phyloP scores from a whole-genome alignment of 2,113 vertebrate genomes.

The Neofelis nebulosa region DNA sequence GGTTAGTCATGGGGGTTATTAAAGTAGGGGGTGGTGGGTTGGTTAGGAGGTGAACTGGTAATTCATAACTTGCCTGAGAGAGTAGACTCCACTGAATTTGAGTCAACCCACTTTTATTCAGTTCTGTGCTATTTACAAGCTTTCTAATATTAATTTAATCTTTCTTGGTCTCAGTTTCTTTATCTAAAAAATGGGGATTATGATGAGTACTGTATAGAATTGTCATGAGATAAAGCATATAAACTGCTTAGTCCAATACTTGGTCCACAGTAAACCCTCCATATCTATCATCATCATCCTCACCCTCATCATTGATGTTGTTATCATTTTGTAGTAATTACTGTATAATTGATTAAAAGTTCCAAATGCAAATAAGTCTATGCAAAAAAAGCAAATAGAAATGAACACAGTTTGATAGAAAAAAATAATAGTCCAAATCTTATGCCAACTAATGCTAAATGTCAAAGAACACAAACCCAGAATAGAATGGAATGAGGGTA shows the following conservation, averaged over 20 bases:
- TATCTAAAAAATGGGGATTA: background rate
- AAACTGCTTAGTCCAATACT: background rate
- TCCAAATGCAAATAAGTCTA: background rate
- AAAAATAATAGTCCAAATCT: background rate
- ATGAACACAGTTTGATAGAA: background rate
- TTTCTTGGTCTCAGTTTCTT: background rate
- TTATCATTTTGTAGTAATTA: background rate
- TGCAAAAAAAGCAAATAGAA: background rate
- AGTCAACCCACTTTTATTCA: background rate
- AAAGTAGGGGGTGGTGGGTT: accelerated
- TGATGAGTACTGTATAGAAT: background rate
- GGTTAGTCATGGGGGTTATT: background rate
- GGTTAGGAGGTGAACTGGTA: background rate
- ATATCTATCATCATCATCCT: background rate
- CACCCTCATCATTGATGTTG: background rate
- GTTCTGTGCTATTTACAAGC: background rate
- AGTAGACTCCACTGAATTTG: background rate
- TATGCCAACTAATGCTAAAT: background rate
- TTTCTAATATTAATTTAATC: background rate
- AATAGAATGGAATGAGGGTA: background rate
- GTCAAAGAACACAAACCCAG: background rate
- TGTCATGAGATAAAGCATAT: background rate
- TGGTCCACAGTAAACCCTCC: background rate
- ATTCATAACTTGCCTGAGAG: background rate
- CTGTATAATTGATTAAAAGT: background rate